A percentile compares a stretch with the other conserved stretches of the same genome.
phyloP scores from a whole-genome alignment of 92 coral and sea anemone genomes.

The Ricordea florida region DNA sequence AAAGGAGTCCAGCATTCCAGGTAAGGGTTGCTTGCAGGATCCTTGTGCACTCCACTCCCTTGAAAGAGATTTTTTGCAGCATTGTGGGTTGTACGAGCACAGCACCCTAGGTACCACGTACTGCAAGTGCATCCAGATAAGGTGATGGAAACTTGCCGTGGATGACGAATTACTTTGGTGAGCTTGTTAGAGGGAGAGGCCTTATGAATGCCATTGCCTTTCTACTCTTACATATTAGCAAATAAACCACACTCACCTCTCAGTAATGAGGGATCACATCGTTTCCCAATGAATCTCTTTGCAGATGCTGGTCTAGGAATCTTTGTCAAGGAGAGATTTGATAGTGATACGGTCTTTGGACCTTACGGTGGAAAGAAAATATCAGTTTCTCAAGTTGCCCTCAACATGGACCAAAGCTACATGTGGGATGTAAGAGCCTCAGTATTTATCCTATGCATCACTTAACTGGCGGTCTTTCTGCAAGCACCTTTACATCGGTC shows the following conservation, averaged over 20 bases:
- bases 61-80: no score
- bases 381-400: conserved; percentile 16
- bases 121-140: no score
- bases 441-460: not conserved
- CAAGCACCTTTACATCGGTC: not conserved
- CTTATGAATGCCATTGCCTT: no score
- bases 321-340: conserved; percentile 48
- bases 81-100: no score
- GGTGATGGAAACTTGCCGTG: no score
- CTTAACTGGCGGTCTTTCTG: not conserved
- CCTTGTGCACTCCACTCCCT: not conserved
- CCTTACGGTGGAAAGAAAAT: conserved; percentile 68
- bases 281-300: not conserved
- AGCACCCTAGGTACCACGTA: no score
- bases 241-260: no score
- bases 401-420: conserved; percentile 63
- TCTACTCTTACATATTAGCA: no score
- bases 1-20: conserved; percentile 25
- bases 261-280: not conserved
- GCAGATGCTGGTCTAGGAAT: conserved; percentile 64
- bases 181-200: not conserved
- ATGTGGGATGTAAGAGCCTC: conserved; percentile 71
- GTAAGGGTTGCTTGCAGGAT: not conserved
- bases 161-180: not conserved
- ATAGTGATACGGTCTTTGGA: conserved; percentile 56